Percentiles rank a stretch among this genome's conserved stretches.
Conservation (phyloP, 2,113 vertebrate species). For the Siniperca chuatsi region DNA sequence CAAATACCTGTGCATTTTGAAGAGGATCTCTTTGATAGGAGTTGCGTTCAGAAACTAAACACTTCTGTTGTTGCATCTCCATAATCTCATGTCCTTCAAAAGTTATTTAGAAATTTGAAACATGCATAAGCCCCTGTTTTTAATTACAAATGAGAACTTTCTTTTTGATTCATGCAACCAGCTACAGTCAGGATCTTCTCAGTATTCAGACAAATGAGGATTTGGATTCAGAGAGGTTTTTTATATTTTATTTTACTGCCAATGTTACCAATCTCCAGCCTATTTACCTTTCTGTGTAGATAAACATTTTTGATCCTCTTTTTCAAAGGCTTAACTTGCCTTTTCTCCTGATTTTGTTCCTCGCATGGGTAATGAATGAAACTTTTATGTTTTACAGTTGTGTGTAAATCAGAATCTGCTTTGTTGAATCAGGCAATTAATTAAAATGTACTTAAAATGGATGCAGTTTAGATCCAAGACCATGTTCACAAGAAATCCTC, state of each 20-base stretch:
- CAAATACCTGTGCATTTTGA: conserved; percentile 24
- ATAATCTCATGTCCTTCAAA: conserved; percentile 54
- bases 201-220: conserved; percentile 71
- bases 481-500: neutral
- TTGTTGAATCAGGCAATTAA: conserved; percentile 19
- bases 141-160: conserved; percentile 59
- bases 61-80: conserved; percentile 18
- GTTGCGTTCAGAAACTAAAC: conserved; percentile 20
- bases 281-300: conserved; percentile 67
- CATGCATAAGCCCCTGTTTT: conserved; percentile 42
- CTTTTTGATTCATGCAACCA: conserved; percentile 47
- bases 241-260: conserved; percentile 46
- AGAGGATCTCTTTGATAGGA: conserved; percentile 39
- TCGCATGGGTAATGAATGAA: conserved; percentile 56
- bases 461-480: conserved; percentile 5
- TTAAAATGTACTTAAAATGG: conserved; percentile 24
- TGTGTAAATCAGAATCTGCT: conserved; percentile 15
- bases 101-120: conserved; percentile 49
- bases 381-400: conserved; percentile 13
- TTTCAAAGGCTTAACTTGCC: conserved; percentile 67
- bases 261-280: conserved; percentile 51
- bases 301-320: conserved; percentile 68
- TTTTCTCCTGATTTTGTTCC: conserved; percentile 55
- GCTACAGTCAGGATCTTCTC: conserved; percentile 40
- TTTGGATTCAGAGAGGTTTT: conserved; percentile 55